A percentile compares a stretch with the other conserved stretches of the same genome.
Conservation (phyloP, 2,113 vertebrate genomes). For the Boleophthalmus pectinirostris region DNA sequence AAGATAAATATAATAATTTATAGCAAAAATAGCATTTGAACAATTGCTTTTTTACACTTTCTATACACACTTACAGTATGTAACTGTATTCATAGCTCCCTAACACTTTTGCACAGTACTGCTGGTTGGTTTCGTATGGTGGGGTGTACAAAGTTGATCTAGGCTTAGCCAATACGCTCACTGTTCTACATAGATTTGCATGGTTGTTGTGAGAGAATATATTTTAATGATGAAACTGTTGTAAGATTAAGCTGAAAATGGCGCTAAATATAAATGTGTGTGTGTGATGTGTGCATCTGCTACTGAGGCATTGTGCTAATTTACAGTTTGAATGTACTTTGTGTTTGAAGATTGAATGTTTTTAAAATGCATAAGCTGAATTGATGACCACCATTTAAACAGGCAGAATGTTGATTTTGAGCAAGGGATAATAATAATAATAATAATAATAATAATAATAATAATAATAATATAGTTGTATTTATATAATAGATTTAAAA, state of each 20-base stretch:
- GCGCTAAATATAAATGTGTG: constrained; percentile 22
- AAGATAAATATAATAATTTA: no score
- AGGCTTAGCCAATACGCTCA: not conserved
- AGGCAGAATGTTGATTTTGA: constrained; percentile 19
- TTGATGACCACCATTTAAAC: constrained; percentile 13
- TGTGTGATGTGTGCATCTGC: constrained; percentile 19
- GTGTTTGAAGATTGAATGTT: constrained; percentile 20
- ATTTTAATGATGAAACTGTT: constrained; percentile 28
- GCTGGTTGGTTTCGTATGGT: not conserved
- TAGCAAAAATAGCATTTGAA: not conserved
- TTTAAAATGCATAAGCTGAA: constrained; percentile 28
- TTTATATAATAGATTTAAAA: constrained; percentile 21
- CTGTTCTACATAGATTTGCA: constrained; percentile 28
- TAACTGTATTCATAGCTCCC: not conserved
- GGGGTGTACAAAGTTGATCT: constrained; percentile 5
- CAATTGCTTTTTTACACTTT: not conserved
- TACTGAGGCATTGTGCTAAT: constrained; percentile 8
- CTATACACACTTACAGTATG: not conserved
- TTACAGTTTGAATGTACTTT: constrained; percentile 27
- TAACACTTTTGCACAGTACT: not conserved
- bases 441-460: constrained; percentile 5
- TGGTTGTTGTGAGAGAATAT: constrained; percentile 27
- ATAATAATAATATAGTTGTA: constrained; percentile 5
- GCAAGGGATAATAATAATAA: constrained; percentile 3
- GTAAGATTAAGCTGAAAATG: constrained; percentile 7